A percentile compares a stretch with the other conserved stretches of the same genome.
These are phyloP conservation scores for Holothuria scabra DNA, from an alignment of 53 echinoderm and acorn worm genomes.

Conservation along the genomic window DNA sequence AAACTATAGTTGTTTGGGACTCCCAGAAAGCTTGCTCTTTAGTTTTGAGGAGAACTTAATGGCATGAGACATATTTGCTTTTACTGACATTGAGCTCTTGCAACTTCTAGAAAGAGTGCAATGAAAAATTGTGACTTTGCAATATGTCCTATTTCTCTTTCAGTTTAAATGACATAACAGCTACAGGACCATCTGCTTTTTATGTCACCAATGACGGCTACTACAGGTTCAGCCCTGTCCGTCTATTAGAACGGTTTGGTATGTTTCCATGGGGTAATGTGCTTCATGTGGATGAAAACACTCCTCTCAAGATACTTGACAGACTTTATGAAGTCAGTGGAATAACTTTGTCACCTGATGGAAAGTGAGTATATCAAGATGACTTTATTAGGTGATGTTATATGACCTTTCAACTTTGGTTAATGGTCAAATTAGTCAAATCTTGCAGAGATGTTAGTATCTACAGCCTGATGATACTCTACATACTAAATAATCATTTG, in stretches of 20 bases:
- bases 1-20: too few relatives aligned
- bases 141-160: background rate
- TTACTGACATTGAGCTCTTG: too few relatives aligned
- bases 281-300: background rate
- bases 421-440: too few relatives aligned
- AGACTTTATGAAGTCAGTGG: slow-evolving; percentile 31
- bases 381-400: background rate
- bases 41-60: too few relatives aligned
- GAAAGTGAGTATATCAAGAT: background rate
- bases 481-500: too few relatives aligned
- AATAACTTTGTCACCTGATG: slow-evolving; percentile 41
- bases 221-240: slow-evolving; percentile 12
- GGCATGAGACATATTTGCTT: too few relatives aligned
- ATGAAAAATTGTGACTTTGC: background rate
- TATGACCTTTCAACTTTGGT: too few relatives aligned
- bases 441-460: too few relatives aligned
- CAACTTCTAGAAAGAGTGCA: too few relatives aligned
- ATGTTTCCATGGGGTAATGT: slow-evolving; percentile 37
- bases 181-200: slow-evolving; percentile 26
- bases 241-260: slow-evolving; percentile 45
- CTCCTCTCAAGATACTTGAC: background rate
- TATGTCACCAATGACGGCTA: slow-evolving; percentile 37
- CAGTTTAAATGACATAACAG: slow-evolving; percentile 41
- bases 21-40: too few relatives aligned
- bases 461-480: too few relatives aligned